Evolutionary conservation across 1,140 invertebrate genomes (phyloP).

Genomic region (Trichogramma pretiosum): DNA sequence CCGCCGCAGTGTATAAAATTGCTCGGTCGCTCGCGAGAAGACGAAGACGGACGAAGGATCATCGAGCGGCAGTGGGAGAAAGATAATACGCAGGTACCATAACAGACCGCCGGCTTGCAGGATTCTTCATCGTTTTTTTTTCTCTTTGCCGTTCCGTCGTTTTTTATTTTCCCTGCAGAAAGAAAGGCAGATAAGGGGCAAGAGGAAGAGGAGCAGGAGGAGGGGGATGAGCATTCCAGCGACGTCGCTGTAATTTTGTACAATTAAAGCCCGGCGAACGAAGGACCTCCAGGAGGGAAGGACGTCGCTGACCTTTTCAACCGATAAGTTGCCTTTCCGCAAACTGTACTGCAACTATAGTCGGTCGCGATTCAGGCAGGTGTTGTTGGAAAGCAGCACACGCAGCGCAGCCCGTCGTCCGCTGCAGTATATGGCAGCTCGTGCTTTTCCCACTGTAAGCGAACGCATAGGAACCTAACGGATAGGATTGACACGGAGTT

Average conservation of each 20-base stretch:
- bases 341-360: too few relatives aligned
- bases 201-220: not conserved
- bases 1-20: not conserved
- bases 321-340: too few relatives aligned
- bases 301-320: slow-evolving; percentile 3
- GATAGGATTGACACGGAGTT: too few relatives aligned
- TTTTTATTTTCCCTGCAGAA: too few relatives aligned
- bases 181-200: not conserved
- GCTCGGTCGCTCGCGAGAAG: too few relatives aligned
- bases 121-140: not conserved
- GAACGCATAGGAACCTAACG: too few relatives aligned
- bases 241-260: slow-evolving; percentile 19
- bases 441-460: too few relatives aligned
- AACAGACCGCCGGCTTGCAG: slow-evolving; percentile 11
- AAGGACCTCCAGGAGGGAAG: slow-evolving; percentile 11
- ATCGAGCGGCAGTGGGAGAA: slow-evolving; percentile 15
- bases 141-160: not conserved
- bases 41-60: too few relatives aligned
- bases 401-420: too few relatives aligned
- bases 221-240: slow-evolving; percentile 9
- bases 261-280: slow-evolving; percentile 16
- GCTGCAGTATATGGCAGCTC: too few relatives aligned
- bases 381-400: too few relatives aligned
- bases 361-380: too few relatives aligned
- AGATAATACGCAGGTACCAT: slow-evolving; percentile 19